Conservation (phyloP, 2,113 vertebrate genomes). For the Pangasianodon gigas region DNA sequence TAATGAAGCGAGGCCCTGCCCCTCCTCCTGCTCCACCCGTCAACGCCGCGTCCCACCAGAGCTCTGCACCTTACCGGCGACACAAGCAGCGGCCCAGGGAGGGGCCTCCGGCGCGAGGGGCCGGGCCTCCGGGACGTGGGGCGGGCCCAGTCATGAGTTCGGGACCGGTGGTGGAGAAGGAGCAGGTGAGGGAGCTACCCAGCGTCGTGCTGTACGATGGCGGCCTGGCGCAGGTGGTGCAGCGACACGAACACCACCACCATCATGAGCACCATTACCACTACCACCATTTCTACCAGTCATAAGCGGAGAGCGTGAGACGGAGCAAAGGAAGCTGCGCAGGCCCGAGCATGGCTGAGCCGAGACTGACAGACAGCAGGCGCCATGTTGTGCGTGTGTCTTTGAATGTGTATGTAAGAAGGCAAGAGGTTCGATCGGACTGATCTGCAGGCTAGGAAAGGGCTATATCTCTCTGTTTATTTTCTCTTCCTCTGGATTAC, state of each 20-base stretch:
- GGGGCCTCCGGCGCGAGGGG: constrained; percentile 76
- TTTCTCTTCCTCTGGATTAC: constrained; percentile 4
- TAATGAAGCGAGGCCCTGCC: constrained; percentile 78
- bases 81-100: constrained; percentile 93
- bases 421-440: background rate
- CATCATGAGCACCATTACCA: constrained; percentile 99
- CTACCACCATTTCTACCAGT: constrained; percentile 98
- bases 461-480: constrained; percentile 22
- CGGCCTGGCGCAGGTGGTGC: constrained; percentile 87
- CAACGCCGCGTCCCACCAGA: constrained; percentile 80
- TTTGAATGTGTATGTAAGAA: constrained; percentile 19
- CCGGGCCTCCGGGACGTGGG: constrained; percentile 79
- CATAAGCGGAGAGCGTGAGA: constrained; percentile 70
- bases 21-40: constrained; percentile 74
- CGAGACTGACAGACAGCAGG: constrained; percentile 6
- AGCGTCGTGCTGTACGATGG: constrained; percentile 85
- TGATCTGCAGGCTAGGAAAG: constrained; percentile 33
- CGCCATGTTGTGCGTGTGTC: background rate
- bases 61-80: constrained; percentile 84
- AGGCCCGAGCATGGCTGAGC: background rate
- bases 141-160: constrained; percentile 74
- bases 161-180: constrained; percentile 82
- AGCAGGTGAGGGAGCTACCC: constrained; percentile 86
- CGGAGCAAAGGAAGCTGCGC: background rate
- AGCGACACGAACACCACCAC: constrained; percentile 97